Conservation (phyloP, 2,888 invertebrate genomes). For the Oligia fasciuncula region DNA sequence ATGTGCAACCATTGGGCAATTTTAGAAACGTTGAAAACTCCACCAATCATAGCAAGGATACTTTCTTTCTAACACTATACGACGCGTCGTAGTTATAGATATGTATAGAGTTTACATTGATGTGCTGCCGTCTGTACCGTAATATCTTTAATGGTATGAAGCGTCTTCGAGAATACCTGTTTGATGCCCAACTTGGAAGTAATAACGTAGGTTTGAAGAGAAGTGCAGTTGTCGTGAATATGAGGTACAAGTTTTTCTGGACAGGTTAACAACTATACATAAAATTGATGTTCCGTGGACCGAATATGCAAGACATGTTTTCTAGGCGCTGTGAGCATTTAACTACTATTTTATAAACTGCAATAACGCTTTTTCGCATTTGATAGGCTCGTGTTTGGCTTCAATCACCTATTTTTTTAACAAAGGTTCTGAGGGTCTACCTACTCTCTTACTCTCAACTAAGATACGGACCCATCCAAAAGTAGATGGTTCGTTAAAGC, state of each 20-base stretch:
- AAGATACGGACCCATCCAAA: background rate
- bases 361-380: no score
- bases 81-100: no score
- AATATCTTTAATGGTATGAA: conserved; percentile 30
- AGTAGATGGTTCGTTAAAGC: background rate
- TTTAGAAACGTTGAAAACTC: no score
- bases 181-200: conserved; percentile 39
- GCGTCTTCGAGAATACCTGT: conserved; percentile 50
- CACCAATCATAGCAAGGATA: no score
- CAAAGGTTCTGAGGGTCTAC: no score
- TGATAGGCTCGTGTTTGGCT: background rate
- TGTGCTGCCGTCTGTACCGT: no score
- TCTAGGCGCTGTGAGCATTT: background rate
- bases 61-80: no score
- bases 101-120: no score
- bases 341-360: background rate
- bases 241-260: conserved; percentile 44
- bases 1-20: no score
- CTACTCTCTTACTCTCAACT: background rate
- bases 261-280: background rate
- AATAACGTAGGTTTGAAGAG: conserved; percentile 31
- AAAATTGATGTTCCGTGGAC: background rate
- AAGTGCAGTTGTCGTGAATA: conserved; percentile 34
- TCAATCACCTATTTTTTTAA: background rate
- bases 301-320: background rate